These are phyloP conservation scores for Oryzias curvinotus DNA, from an alignment of 2,113 vertebrate genomes.

Conservation along the genomic window DNA sequence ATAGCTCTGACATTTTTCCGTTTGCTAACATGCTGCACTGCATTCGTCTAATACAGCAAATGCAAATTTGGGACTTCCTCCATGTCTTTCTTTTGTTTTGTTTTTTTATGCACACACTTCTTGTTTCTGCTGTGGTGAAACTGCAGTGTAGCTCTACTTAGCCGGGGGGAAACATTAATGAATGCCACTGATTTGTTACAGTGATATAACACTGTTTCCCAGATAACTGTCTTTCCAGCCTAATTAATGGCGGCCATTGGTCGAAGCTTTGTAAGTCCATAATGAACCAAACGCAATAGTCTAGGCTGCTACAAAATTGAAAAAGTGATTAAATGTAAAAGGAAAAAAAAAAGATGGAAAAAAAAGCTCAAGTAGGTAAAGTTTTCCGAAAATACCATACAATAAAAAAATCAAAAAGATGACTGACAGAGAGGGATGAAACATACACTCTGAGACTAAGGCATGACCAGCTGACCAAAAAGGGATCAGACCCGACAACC, in stretches of 20 bases:
- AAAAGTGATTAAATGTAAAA: no score
- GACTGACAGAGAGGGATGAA: no score
- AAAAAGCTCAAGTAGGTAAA: no score
- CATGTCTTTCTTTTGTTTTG: background rate
- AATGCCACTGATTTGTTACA: slow-evolving; percentile 49
- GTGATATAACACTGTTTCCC: slow-evolving; percentile 30
- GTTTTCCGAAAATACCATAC: no score
- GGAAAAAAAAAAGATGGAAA: no score
- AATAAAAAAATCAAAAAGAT: no score
- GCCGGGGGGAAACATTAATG: slow-evolving; percentile 46
- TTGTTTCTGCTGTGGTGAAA: slow-evolving; percentile 35
- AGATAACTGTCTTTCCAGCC: slow-evolving; percentile 31
- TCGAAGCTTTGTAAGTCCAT: background rate
- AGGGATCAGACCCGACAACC: no score
- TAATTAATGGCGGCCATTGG: slow-evolving; percentile 48
- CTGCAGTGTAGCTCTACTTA: slow-evolving; percentile 17
- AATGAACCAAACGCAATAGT: no score
- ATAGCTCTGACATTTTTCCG: slow-evolving; percentile 58
- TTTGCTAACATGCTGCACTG: slow-evolving; percentile 57
- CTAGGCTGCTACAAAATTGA: no score
- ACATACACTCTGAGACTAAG: no score
- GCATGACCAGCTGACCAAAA: no score
- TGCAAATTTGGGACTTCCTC: slow-evolving; percentile 32
- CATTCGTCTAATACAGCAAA: slow-evolving; percentile 39
- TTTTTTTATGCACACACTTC: slow-evolving; percentile 4